Conservation (phyloP, 2,797 vertebrate genomes). For the Spinus pinus region DNA sequence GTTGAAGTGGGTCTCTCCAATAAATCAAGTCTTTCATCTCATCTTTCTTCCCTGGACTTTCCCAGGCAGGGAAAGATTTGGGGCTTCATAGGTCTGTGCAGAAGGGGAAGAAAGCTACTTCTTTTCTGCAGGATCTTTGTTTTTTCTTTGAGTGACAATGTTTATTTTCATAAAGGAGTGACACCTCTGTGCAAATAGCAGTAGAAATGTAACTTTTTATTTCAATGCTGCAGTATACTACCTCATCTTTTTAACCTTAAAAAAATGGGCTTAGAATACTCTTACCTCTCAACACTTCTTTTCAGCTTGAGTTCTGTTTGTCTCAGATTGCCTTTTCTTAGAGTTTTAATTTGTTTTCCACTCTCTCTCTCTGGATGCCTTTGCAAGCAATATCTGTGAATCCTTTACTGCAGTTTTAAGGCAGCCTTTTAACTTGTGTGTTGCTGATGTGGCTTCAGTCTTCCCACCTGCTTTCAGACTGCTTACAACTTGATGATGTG, state of each 20-base stretch:
- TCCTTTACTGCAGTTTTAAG: not conserved
- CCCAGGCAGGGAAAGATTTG: not conserved
- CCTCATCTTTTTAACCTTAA: not conserved
- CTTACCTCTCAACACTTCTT: not conserved
- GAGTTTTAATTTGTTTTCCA: not conserved
- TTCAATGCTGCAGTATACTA: not conserved
- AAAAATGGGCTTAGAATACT: not conserved
- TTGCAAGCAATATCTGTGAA: not conserved
- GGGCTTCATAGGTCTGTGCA: not conserved
- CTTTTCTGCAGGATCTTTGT: not conserved
- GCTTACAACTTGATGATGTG: not conserved
- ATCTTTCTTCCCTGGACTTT: not conserved
- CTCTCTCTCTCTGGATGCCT: not conserved
- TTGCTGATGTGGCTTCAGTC: not conserved
- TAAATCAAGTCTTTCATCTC: not conserved
- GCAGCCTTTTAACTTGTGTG: not conserved
- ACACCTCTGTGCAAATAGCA: not conserved
- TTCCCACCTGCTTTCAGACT: not conserved
- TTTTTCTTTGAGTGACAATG: not conserved
- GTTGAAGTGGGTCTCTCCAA: not conserved
- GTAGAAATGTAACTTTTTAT: not conserved
- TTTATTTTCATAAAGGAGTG: not conserved
- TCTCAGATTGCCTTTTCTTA: not conserved
- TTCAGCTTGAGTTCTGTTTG: not conserved
- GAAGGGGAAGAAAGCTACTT: not conserved